These are phyloP conservation scores for Nerophis lumbriciformis DNA, from an alignment of 2,113 vertebrate genomes.

Conservation along the genomic window DNA sequence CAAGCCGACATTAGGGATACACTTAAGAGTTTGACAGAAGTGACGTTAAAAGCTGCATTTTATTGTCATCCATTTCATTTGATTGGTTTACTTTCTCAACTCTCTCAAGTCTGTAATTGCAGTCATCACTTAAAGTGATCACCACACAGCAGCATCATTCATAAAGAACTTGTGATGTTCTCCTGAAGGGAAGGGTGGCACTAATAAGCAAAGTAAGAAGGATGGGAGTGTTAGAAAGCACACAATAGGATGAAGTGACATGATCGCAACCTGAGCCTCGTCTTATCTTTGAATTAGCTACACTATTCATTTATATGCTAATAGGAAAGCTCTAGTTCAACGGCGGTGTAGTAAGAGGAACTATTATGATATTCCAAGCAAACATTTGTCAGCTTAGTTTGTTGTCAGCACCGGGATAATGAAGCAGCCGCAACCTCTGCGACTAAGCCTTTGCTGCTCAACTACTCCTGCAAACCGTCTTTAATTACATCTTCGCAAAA, in stretches of 20 bases:
- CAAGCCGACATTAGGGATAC: too few relatives aligned
- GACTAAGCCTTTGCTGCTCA: slow-evolving; percentile 32
- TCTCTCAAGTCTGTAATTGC: not conserved
- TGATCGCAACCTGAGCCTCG: slow-evolving; percentile 33
- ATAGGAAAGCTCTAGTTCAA: slow-evolving; percentile 48
- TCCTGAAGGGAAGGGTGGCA: slow-evolving; percentile 14
- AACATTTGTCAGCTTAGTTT: slow-evolving; percentile 66
- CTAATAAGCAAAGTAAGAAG: slow-evolving; percentile 20
- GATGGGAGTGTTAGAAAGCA: slow-evolving; percentile 10
- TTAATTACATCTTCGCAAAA: slow-evolving; percentile 54
- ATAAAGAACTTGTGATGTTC: slow-evolving; percentile 28
- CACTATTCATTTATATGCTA: slow-evolving; percentile 66
- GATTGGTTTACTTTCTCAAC: too few relatives aligned
- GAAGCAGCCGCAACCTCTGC: slow-evolving; percentile 31
- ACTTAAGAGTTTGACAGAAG: too few relatives aligned
- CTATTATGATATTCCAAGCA: slow-evolving; percentile 58
- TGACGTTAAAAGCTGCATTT: too few relatives aligned
- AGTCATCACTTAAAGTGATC: not conserved
- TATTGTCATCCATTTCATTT: too few relatives aligned
- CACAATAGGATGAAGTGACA: slow-evolving; percentile 19
- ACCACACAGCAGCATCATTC: slow-evolving; percentile 8
- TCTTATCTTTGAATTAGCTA: slow-evolving; percentile 51
- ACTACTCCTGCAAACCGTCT: slow-evolving; percentile 45
- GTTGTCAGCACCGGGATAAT: slow-evolving; percentile 56
- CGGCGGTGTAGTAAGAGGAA: slow-evolving; percentile 44